phyloP scores from a whole-genome alignment of 2,113 vertebrate genomes.

The Micromys minutus region DNA sequence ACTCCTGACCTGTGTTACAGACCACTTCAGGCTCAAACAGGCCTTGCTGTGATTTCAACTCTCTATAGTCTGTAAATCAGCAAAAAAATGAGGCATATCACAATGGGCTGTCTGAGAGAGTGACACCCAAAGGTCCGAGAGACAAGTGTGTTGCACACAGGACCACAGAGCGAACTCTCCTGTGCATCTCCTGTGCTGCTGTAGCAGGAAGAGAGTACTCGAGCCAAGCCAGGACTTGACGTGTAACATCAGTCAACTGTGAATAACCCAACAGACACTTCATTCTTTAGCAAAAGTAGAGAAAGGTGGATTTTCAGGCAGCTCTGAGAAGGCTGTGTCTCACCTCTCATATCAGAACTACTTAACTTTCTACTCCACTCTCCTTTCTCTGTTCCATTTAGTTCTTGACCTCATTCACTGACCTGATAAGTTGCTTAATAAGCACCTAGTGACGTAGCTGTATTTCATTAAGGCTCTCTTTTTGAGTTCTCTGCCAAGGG shows the following conservation, averaged over 20 bases:
- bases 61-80: not conserved
- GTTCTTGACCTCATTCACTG: slow-evolving; percentile 15
- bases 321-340: not conserved
- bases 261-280: not conserved
- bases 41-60: not conserved
- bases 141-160: too few relatives aligned
- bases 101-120: not conserved
- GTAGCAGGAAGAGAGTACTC: not conserved
- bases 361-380: not conserved
- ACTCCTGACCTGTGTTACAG: not conserved
- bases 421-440: not conserved
- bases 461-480: not conserved
- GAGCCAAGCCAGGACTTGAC: not conserved
- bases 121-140: not conserved
- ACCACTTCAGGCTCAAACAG: not conserved
- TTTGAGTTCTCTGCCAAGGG: not conserved
- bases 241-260: not conserved
- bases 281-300: not conserved
- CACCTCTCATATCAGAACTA: not conserved
- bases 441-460: slow-evolving; percentile 8
- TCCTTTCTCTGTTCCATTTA: slow-evolving; percentile 14
- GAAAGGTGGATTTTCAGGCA: not conserved
- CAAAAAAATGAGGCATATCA: not conserved
- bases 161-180: not conserved
- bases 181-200: not conserved